Evolutionary conservation across 2,888 invertebrate genomes (phyloP).

Genomic region (Unio pictorum): DNA sequence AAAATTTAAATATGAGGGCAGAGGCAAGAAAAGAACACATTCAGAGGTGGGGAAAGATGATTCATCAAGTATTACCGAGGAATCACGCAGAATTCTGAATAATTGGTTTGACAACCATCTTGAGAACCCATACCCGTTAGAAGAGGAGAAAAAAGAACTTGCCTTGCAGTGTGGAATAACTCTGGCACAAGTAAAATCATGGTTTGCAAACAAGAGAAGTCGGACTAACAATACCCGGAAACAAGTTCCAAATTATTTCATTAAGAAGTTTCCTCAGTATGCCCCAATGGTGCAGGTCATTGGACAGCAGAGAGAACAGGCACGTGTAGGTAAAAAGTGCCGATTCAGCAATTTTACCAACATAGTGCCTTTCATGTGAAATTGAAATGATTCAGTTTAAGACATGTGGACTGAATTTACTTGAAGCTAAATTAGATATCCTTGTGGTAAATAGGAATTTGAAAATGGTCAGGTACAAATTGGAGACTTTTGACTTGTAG

Average conservation of each 20-base stretch:
- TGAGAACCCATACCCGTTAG: constrained; percentile 56
- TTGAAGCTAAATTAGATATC: too few species aligned
- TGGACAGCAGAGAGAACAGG: constrained; percentile 43
- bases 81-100: constrained; percentile 42
- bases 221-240: too few species aligned
- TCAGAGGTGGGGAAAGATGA: constrained; percentile 11
- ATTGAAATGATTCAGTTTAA: too few species aligned
- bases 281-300: constrained; percentile 47
- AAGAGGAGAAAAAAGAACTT: constrained; percentile 52
- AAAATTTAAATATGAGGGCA: constrained; percentile 50
- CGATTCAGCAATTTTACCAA: too few species aligned
- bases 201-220: constrained; percentile 61
- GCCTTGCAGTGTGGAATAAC: constrained; percentile 48
- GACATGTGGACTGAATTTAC: too few species aligned
- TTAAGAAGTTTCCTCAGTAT: constrained; percentile 45
- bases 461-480: too few species aligned
- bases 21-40: constrained; percentile 21
- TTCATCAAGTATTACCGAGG: constrained; percentile 20
- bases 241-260: too few species aligned
- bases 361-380: too few species aligned
- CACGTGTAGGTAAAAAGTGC: constrained; percentile 9
- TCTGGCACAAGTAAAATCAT: constrained; percentile 55
- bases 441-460: too few species aligned
- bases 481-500: too few species aligned
- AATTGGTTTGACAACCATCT: constrained; percentile 54